Evolutionary conservation across 2,113 vertebrate genomes (phyloP).

Genomic region (Mustela nigripes): DNA sequence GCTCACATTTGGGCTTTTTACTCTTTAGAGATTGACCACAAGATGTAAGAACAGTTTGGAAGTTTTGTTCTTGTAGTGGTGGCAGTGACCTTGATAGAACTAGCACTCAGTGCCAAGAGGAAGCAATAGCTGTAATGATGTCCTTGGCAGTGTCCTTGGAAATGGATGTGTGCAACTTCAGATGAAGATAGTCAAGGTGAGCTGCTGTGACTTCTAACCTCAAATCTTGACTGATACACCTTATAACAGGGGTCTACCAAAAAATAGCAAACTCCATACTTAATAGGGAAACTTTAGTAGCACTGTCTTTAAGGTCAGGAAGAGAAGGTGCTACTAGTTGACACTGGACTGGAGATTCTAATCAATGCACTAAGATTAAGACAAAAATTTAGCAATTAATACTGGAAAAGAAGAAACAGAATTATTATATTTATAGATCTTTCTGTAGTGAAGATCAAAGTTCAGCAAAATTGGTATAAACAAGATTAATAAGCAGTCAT

Average conservation of each 20-base stretch:
- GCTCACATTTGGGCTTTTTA: not conserved
- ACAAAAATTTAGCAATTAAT: not conserved
- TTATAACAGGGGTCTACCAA: not conserved
- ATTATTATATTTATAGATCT: not conserved
- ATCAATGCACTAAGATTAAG: not conserved
- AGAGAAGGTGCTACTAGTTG: not conserved
- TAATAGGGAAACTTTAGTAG: not conserved
- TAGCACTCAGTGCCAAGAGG: not conserved
- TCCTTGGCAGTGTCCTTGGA: not conserved
- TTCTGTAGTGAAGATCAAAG: not conserved
- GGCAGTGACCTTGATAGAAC: not conserved
- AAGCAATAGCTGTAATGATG: no score
- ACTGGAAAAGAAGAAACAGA: not conserved
- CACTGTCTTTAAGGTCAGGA: not conserved
- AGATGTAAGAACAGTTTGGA: not conserved
- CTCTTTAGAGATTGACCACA: not conserved
- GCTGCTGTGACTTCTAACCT: not conserved
- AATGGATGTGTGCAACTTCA: not conserved
- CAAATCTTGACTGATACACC: not conserved
- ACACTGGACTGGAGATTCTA: not conserved
- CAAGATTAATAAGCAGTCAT: not conserved
- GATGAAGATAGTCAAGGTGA: not conserved
- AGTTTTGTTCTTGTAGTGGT: not conserved
- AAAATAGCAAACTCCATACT: not conserved
- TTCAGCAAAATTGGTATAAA: not conserved